Conservation (phyloP, 2,113 vertebrate species). For the Vulpes vulpes region DNA sequence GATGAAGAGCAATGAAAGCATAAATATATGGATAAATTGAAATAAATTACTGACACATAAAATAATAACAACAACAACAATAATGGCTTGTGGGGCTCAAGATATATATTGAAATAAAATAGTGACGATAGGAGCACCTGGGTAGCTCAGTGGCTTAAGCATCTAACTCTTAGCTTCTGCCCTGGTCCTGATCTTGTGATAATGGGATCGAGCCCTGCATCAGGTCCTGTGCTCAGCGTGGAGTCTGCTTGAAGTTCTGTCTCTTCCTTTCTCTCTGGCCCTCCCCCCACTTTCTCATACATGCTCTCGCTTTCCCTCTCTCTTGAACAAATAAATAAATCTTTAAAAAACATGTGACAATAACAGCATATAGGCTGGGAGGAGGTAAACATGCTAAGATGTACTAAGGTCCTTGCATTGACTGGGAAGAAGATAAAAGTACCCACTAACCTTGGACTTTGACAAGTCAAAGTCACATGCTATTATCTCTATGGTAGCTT, state of each 20-base stretch:
- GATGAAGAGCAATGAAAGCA: neutral
- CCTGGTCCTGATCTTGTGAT: neutral
- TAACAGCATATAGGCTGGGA: neutral
- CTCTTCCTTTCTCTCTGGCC: neutral
- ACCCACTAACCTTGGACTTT: neutral
- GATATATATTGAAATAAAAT: neutral
- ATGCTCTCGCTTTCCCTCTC: neutral
- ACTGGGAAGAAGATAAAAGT: neutral
- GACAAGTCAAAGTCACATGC: neutral
- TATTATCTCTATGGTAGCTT: neutral
- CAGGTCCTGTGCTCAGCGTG: neutral
- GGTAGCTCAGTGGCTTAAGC: neutral
- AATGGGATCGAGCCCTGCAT: neutral
- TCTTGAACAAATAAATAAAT: neutral
- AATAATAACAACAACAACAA: neutral
- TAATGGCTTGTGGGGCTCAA: neutral
- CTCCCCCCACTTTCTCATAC: neutral
- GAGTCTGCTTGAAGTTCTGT: neutral
- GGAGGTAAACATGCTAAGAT: neutral
- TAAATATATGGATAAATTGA: neutral
- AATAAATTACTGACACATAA: neutral
- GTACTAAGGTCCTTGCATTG: neutral
- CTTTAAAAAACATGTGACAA: neutral
- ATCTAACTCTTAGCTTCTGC: neutral
- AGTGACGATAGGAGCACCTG: neutral